Percentiles rank a stretch among this genome's conserved stretches.
Evolutionary conservation across 2,797 vertebrate species (phyloP).

Genomic region (Bothrops alternatus): DNA sequence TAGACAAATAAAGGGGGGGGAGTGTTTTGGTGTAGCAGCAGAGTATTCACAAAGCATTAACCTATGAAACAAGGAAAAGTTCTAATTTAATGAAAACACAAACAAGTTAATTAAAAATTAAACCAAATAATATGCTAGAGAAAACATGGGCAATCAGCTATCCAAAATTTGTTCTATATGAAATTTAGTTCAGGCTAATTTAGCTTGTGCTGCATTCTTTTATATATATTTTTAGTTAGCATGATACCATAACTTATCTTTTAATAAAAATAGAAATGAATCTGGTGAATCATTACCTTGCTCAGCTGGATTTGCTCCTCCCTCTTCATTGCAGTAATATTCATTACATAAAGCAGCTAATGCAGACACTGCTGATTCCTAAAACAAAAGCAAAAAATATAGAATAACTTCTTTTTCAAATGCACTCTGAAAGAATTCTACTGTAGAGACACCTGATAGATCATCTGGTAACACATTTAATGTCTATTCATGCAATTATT

Average conservation of each 20-base stretch:
- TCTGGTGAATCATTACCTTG: constrained; percentile 77
- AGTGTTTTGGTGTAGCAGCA: neutral
- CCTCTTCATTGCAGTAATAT: constrained; percentile 74
- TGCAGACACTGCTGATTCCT: constrained; percentile 81
- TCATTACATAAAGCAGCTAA: constrained; percentile 83
- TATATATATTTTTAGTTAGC: constrained; percentile 33
- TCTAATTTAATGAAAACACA: neutral
- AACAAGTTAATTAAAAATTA: constrained; percentile 26
- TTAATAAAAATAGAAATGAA: constrained; percentile 13
- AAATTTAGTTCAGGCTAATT: constrained; percentile 3
- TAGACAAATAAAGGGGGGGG: neutral
- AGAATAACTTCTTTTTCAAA: neutral
- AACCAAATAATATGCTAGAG: constrained; percentile 36
- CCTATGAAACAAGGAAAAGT: neutral
- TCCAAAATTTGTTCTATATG: constrained; percentile 44
- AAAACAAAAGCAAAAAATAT: constrained; percentile 44
- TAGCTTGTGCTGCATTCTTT: neutral
- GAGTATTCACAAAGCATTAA: neutral
- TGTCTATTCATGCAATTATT: neutral
- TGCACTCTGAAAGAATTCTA: neutral
- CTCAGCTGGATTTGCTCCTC: constrained; percentile 70
- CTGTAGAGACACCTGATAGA: neutral
- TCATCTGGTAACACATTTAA: neutral
- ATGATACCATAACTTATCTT: constrained; percentile 20
- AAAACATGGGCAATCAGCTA: constrained; percentile 34